Evolutionary conservation across 2,797 vertebrate genomes (phyloP).

Genomic region (Leptatherina wallacei): DNA sequence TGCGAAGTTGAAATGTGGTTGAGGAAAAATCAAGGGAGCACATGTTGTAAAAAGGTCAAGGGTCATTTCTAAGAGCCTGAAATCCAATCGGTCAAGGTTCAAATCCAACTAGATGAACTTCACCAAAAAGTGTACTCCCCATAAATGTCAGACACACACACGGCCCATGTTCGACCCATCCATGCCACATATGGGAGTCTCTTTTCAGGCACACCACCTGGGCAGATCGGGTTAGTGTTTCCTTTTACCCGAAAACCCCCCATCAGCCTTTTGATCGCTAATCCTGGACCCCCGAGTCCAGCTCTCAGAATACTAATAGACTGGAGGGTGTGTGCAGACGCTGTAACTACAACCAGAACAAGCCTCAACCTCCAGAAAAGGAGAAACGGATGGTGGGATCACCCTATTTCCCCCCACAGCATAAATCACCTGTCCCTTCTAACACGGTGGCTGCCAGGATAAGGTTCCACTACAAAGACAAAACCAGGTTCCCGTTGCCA

Average conservation of each 20-base stretch:
- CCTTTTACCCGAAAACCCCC: conserved; percentile 47
- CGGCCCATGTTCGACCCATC: conserved; percentile 51
- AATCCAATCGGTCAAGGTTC: conserved; percentile 81
- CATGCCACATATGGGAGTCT: conserved; percentile 68
- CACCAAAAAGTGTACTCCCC: conserved; percentile 65
- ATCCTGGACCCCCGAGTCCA: conserved; percentile 65
- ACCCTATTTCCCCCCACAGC: conserved; percentile 21
- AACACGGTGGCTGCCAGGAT: conserved; percentile 66
- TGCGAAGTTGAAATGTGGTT: conserved; percentile 33
- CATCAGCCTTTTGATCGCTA: conserved; percentile 80
- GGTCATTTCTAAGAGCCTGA: conserved; percentile 65
- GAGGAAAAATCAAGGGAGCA: conserved; percentile 42
- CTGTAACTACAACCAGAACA: conserved; percentile 72
- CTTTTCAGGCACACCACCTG: conserved; percentile 79
- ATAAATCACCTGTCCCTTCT: conserved; percentile 76
- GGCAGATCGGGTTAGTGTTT: conserved; percentile 71
- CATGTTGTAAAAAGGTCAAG: conserved; percentile 66
- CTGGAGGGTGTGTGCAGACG: conserved; percentile 46
- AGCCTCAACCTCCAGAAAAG: conserved; percentile 10
- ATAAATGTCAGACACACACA: conserved; percentile 69
- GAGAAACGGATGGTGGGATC: conserved; percentile 45
- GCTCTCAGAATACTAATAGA: conserved; percentile 44
- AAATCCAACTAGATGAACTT: conserved; percentile 84
- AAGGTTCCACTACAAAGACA: conserved; percentile 75
- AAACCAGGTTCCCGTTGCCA: conserved; percentile 67